Base-by-base conservation (phyloP, 1,140 invertebrate genomes). In the Drosophila prosaltans region DNA sequence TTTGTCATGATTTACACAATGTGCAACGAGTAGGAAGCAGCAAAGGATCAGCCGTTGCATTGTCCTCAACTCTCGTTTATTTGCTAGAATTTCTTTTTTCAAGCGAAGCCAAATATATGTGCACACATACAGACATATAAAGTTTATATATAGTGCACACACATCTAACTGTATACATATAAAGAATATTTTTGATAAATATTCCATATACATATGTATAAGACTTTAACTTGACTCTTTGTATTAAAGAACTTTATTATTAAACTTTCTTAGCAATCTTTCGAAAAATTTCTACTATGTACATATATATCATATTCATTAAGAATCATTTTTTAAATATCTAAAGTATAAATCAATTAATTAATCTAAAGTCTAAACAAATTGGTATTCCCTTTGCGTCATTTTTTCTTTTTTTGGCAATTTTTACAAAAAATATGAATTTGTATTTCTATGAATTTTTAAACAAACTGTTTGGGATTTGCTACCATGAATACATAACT, bases 281-380 rank as follows among this genome's bases (percentile, higher is more conserved):
- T 16, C 16, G 16, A 16, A 16, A 16, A 16, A 16, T 16, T 16
- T 16, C 16, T 16, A 16, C 16, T 0, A 16, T 16, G 16, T 16
- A 16, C 16, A 16, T 16, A 16, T 16, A 16, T 16, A 16, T 16
- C 0, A 16, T 0, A 16, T 16, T 16, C 0, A 16, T 16, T 16
- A 16, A 16, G 16, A 16, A 16, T 16, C 16, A 0, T 16, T 16
- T 16, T 16, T 16, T 16, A 16, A 16, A 16, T 16, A 16, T 16
- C 16, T 16, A 16, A 16, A 16, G 16, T 16, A 0, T 16, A 16
- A 16, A 16, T 16, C 16, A 16, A 16, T 16, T 16, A 16, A n/a
- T 30, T 2, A 2, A 57, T 5, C 40, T 62, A 59, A 68, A 72
- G 68, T 72, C 72, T 26, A 26, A 51, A 51, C 8, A 51, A 51